These are phyloP conservation scores for Tragulus kanchil DNA, from an alignment of 2,113 vertebrate genomes.

Conservation along the genomic window DNA sequence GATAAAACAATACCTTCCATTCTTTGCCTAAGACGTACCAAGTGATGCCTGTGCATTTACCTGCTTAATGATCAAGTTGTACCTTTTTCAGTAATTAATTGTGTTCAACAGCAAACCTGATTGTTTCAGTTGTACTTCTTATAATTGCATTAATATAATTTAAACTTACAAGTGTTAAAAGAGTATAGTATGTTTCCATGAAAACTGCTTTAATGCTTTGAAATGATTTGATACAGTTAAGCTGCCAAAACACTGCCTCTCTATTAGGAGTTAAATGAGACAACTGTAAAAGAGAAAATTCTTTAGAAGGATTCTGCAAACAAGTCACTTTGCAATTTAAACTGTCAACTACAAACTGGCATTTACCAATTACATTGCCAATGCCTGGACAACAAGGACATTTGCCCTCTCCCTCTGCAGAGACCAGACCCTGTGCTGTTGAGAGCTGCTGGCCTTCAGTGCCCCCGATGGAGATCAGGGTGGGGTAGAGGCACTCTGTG, in stretches of 20 bases:
- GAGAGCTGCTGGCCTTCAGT: too few species aligned
- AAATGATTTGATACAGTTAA: slow-evolving; percentile 33
- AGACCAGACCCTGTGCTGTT: too few species aligned
- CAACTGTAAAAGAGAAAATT: slow-evolving; percentile 34
- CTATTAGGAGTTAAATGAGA: not conserved
- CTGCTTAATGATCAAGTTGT: not conserved
- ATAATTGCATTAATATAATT: slow-evolving; percentile 36
- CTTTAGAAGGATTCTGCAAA: not conserved
- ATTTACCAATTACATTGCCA: too few species aligned
- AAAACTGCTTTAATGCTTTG: slow-evolving; percentile 42
- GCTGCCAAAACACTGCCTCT: not conserved
- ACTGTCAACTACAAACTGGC: not conserved
- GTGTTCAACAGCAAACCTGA: not conserved
- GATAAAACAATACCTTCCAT: not conserved
- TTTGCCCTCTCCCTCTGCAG: too few species aligned
- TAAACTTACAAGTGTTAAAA: not conserved
- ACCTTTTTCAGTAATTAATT: slow-evolving; percentile 37
- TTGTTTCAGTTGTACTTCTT: not conserved
- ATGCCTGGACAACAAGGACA: too few species aligned
- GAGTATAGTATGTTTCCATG: not conserved
- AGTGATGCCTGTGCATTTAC: not conserved
- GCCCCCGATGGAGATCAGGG: too few species aligned
- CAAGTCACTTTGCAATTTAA: not conserved
- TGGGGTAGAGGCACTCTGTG: too few species aligned
- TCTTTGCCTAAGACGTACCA: not conserved